Percentiles rank a stretch among this genome's conserved stretches.
Evolutionary conservation across 2,113 vertebrate genomes (phyloP).

Genomic region (Apodemus speciosus): DNA sequence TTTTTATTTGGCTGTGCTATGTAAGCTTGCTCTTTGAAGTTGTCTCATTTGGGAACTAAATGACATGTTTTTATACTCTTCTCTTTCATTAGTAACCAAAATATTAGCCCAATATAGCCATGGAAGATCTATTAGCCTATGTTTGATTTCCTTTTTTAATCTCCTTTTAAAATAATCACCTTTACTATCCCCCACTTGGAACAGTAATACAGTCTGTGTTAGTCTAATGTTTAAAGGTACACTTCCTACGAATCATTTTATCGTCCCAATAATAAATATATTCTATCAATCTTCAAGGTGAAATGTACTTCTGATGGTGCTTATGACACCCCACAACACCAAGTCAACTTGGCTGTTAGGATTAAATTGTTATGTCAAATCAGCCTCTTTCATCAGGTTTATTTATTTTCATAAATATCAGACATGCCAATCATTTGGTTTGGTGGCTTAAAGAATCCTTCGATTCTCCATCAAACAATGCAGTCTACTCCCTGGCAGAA

Average conservation of each 20-base stretch:
- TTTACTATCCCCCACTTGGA: not conserved
- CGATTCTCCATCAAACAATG: not conserved
- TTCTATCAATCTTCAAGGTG: not conserved
- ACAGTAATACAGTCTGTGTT: not conserved
- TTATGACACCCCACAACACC: not conserved
- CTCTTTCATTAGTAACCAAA: not conserved
- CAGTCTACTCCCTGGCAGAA: not conserved
- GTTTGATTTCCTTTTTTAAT: not conserved
- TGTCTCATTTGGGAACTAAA: not conserved
- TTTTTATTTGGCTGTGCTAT: not conserved
- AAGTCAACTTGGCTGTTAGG: not conserved
- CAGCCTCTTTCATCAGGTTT: not conserved
- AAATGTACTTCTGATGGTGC: not conserved
- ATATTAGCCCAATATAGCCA: not conserved
- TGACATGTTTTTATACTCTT: not conserved
- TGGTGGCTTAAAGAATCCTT: not conserved
- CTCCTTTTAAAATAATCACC: slow-evolving; percentile 13
- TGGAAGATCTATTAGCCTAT: not conserved
- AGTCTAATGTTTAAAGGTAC: not conserved
- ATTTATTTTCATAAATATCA: not conserved
- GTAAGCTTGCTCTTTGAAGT: not conserved
- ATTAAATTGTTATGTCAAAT: slow-evolving; percentile 17
- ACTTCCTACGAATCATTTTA: not conserved
- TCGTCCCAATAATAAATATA: not conserved
- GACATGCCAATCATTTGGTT: not conserved